Base-by-base conservation (phyloP, 1,140 invertebrate species). In the Pseudomyrmex dendroicus region DNA sequence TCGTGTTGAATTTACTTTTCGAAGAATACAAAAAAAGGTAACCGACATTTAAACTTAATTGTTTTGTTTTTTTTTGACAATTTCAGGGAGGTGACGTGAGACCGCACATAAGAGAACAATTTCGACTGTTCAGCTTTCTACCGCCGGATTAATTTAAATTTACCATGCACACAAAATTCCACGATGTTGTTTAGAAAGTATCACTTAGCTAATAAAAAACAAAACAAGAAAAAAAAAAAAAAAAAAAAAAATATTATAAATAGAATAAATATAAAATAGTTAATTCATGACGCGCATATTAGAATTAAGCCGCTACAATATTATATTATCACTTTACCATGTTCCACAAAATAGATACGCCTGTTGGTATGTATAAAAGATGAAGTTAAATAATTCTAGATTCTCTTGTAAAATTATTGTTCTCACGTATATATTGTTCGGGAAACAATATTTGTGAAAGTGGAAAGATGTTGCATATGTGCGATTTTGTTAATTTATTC, bases 41-140 rank as follows among this genome's bases (percentile, higher is more conserved):
- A 35, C 35, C 5, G 35, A 35, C 35, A 35, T 7, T 35, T 35
- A 0, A 0, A 35, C 35, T 35, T 35, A 35, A 35, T 35, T 25
- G 2, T 25, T 25, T 25, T n/a, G n/a, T 25, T 25, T 7, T 7
- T 35, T 35, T 35, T 35, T 35, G 5, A 35, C 4, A 35, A 35
- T 35, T 35, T 35, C 94, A 98, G 97, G 97, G 98, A 93, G 97
- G 98, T 94, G 98, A 99, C 93, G 98, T 99, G 0, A 95, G 98
- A 89, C 98, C 98, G 35, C 97, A 97, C 93, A 98, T 99, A 89
- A 95, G 97, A 62, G 97, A 98, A 88, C 97, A 97, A 90, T 99
- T 97, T 94, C 97, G 97, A 91, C 95, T 98, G 2, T 98, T 98
- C 95, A 97, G 97, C 89, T 97, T 98, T 93, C 94, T 99, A 89